Evolutionary conservation across 2,888 invertebrate genomes (phyloP), one percentile per base, ranked within the genome.

Genomic region (Calliphora vomitoria): DNA sequence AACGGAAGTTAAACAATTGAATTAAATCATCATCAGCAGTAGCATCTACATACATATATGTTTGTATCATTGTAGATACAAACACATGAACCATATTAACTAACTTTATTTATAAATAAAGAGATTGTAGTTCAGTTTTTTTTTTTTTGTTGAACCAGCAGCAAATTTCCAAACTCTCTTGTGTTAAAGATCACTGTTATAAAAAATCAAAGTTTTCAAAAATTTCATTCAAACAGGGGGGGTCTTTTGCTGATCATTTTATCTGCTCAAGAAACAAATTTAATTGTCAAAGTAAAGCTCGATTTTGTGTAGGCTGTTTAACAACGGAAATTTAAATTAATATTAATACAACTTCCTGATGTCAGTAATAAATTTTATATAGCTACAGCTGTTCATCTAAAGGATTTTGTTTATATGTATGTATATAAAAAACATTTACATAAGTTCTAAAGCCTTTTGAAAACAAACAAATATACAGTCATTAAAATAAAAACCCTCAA

Each of bases 311-410:
- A 86, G 83, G 83, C 66, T 82, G 84, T 47, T 55, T 44, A 64
- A 78, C 82, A 91, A 89, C 92, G 92, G 92, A 92, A 92, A 92
- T 92, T 90, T 91, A 92, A 92, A 92, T 92, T 92, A 91, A 92
- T 91, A 91, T 89, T 89, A 89, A 92, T 89, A 90, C 90, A 89
- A 88, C 87, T 89, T 89, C 88, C 85, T 89, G 79, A 87, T 79
- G 11, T 55, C 18, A 62, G 82, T 47, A 68, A 76, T 85, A 81
- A 85, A 85, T 85, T 85, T 69, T 47, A 62, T 69, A 76, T 64
- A 18, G 76, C 66, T 41, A 72, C 82, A 86, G 82, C 82, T 86
- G 78, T 79, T 47, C 31, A 25, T 41, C 18, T 53, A 82, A 82
- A 86, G 82, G 78, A 86, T 86, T 82, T 86, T 25, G 38, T 75